Conservation (phyloP, 2,113 vertebrate genomes). For the Octodon degus region DNA sequence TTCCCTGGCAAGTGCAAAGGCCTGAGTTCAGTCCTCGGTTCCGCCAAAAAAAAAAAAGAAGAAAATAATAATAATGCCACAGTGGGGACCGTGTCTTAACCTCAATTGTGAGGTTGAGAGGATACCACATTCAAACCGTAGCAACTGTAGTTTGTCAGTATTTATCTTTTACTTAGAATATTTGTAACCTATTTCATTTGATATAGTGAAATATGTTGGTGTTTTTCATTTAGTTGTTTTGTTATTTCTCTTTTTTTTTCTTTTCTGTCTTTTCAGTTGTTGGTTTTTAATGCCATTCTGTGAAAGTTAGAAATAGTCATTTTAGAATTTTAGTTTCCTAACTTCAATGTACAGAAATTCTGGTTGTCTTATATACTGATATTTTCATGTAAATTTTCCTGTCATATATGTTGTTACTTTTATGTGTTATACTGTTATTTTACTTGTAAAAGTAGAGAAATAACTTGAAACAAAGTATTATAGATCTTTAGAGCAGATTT, state of each 20-base stretch:
- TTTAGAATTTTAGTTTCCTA: conserved; percentile 40
- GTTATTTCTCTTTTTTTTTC: background rate
- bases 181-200: background rate
- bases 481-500: background rate
- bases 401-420: background rate
- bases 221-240: conserved; percentile 16
- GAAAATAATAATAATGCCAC: background rate
- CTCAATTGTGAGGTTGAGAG: background rate
- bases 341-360: background rate
- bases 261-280: background rate
- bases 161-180: background rate
- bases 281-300: background rate
- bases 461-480: conserved; percentile 22
- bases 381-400: background rate
- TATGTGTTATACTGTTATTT: background rate
- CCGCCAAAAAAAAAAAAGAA: no score
- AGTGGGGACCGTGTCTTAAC: background rate
- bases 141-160: background rate
- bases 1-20: no score
- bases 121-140: background rate
- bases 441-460: conserved; percentile 24
- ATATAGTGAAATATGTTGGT: background rate
- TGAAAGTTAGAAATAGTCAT: background rate
- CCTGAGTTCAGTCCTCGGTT: no score
- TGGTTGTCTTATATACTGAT: background rate